phyloP scores from a whole-genome alignment of 1,140 invertebrate genomes.

The Drosophila nannoptera region DNA sequence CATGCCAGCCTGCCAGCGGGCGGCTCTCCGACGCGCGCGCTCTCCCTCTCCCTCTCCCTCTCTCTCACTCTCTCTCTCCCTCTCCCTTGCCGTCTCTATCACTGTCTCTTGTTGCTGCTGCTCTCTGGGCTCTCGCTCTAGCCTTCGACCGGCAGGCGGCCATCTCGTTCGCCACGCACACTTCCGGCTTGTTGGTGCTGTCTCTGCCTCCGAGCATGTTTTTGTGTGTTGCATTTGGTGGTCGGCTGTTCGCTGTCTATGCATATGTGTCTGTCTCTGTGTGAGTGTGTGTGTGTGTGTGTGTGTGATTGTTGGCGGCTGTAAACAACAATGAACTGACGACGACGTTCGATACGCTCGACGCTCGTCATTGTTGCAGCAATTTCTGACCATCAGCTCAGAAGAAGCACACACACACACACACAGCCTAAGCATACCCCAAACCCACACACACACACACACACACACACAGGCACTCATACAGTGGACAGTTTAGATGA shows the following conservation, averaged over 20 bases:
- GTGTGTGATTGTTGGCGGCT: constrained; percentile 39
- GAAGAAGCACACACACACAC: constrained; percentile 27
- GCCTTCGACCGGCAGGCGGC: not conserved
- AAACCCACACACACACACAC: constrained; percentile 11
- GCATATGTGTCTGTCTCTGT: not conserved
- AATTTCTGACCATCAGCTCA: constrained; percentile 60
- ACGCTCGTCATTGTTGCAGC: constrained; percentile 49
- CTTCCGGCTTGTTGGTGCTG: constrained; percentile 63
- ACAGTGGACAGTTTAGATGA: constrained; percentile 10
- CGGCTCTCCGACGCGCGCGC: not conserved
- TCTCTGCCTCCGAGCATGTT: constrained; percentile 37
- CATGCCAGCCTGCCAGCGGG: not conserved
- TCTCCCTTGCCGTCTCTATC: constrained; percentile 2
- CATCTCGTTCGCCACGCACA: constrained; percentile 55
- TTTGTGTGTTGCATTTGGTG: constrained; percentile 44
- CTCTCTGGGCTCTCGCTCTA: constrained; percentile 5
- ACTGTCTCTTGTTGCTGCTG: not conserved
- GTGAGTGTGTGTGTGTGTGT: constrained; percentile 19
- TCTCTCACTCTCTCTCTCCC: constrained; percentile 9
- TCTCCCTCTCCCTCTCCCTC: constrained; percentile 4
- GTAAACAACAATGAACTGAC: constrained; percentile 66
- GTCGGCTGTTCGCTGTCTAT: constrained; percentile 19
- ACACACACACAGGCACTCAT: not conserved
- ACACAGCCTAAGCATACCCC: too few relatives aligned
- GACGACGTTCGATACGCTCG: constrained; percentile 41